Base-by-base conservation (phyloP, 2,888 invertebrate genomes). In the Clitarchus hookeri region DNA sequence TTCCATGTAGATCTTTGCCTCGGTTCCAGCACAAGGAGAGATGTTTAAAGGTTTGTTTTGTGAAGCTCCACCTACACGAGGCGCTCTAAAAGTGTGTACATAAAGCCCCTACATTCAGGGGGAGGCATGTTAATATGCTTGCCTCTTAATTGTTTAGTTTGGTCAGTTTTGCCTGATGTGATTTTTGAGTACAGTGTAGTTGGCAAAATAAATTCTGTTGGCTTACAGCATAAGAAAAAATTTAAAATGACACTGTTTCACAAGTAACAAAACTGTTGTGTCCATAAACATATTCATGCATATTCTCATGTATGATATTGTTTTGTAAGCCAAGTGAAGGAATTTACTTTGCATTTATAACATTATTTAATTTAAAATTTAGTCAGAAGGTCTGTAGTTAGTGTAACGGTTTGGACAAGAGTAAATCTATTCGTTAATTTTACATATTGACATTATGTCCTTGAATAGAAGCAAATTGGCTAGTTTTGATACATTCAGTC, bases 161-260 rank as follows among this genome's bases (percentile, higher is more conserved):
- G 23, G 8, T 65, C 65, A 65, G 23, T 65, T 65, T 65, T 65
- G 65, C 65, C 65, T 65, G 65, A 65, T 65, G 23, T 65, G 23
- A n/a, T 65, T 48, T 19, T 65, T 65, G 65, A 65, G 65, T 65
- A 65, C 65, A 11, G 65, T 65, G 65, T 65, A 65, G 65, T 65
- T 65, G 65, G 65, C 65, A 65, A 65, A 65, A 65, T 65, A 65
- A 65, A 65, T 65, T 65, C 65, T 65, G n/a, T 65, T 65, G 65
- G 65, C 65, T 65, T 65, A 65, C 65, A 65, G 8, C 16, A 11
- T 16, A 65, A 65, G 48, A 48, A 48, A 48, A 13, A 48, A 13
- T 48, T 48, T 48, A 48, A 48, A 48, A 48, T 48, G 3, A 48
- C 11, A 48, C 16, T 13, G 11, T 48, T 48, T 48, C 8, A 48